These are phyloP conservation scores for Dendrocincla tyrannina DNA, from an alignment of 2,797 vertebrate species.

Conservation along the genomic window DNA sequence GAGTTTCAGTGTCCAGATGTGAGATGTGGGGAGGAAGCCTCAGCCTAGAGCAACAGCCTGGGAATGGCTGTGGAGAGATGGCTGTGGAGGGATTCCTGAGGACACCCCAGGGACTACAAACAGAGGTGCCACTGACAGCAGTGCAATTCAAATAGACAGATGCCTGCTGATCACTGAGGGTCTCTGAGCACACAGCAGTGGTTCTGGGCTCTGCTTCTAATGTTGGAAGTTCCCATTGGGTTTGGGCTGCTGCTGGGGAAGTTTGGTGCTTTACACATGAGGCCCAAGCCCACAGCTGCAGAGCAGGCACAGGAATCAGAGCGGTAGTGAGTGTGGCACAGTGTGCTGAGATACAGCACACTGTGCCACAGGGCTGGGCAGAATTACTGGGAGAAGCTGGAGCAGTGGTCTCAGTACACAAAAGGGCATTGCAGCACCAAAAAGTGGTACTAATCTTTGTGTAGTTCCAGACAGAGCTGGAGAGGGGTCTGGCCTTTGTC, in stretches of 20 bases:
- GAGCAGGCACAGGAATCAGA: accelerated
- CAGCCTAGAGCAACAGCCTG: accelerated
- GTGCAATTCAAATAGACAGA: accelerated
- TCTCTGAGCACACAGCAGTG: not conserved
- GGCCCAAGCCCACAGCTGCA: not conserved
- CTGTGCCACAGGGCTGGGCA: not conserved
- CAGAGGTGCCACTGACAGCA: accelerated
- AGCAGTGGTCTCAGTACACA: not conserved
- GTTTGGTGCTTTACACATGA: not conserved
- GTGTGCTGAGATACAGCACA: accelerated
- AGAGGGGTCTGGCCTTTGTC: not conserved
- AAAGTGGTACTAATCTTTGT: not conserved
- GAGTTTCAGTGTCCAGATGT: not conserved
- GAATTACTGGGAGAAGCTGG: not conserved
- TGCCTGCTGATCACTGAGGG: not conserved
- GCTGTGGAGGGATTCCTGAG: too few species aligned
- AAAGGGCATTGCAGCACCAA: not conserved
- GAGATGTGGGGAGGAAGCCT: accelerated
- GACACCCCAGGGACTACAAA: accelerated
- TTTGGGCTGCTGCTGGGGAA: not conserved
- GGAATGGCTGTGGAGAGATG: accelerated
- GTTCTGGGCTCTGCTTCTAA: not conserved
- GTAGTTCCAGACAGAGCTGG: not conserved
- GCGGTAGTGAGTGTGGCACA: accelerated
- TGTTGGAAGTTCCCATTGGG: not conserved